These are phyloP conservation scores for Xanthostigma xanthostigma DNA, from an alignment of 2,888 invertebrate genomes.

Conservation along the genomic window DNA sequence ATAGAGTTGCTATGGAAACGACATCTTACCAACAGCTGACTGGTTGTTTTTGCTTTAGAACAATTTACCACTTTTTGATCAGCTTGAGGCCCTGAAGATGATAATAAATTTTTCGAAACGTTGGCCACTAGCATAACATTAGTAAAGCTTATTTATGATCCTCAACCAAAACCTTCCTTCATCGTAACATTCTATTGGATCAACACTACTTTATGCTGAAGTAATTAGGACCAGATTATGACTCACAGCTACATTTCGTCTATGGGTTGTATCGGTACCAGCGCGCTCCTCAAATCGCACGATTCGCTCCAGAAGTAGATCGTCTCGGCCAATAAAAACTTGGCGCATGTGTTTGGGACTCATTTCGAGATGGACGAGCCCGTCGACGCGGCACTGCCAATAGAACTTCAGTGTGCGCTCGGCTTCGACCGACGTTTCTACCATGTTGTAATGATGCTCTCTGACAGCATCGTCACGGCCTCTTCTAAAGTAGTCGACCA, in stretches of 20 bases:
- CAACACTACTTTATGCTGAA: no score
- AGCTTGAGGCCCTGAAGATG: no score
- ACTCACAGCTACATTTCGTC: constrained; percentile 24
- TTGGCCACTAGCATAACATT: no score
- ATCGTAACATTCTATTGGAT: no score
- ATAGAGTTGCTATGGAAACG: no score
- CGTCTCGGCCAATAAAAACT: constrained; percentile 39
- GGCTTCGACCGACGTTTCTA: constrained; percentile 20
- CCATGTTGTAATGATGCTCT: constrained; percentile 29
- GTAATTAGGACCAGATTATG: no score
- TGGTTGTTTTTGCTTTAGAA: no score
- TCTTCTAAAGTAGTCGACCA: constrained; percentile 43
- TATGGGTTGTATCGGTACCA: constrained; percentile 19
- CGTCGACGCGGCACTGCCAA: constrained; percentile 49
- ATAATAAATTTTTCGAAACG: no score
- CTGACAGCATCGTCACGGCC: constrained; percentile 49
- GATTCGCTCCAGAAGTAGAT: constrained; percentile 21
- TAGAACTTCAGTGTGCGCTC: constrained; percentile 34
- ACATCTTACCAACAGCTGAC: no score
- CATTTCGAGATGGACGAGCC: constrained; percentile 43
- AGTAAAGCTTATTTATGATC: no score
- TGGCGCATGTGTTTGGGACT: constrained; percentile 36
- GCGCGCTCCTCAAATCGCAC: constrained; percentile 16
- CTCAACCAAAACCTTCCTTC: no score
- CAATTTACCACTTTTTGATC: no score